Base-by-base conservation (phyloP, 2,113 vertebrate species). In the Toxotes chatareus region DNA sequence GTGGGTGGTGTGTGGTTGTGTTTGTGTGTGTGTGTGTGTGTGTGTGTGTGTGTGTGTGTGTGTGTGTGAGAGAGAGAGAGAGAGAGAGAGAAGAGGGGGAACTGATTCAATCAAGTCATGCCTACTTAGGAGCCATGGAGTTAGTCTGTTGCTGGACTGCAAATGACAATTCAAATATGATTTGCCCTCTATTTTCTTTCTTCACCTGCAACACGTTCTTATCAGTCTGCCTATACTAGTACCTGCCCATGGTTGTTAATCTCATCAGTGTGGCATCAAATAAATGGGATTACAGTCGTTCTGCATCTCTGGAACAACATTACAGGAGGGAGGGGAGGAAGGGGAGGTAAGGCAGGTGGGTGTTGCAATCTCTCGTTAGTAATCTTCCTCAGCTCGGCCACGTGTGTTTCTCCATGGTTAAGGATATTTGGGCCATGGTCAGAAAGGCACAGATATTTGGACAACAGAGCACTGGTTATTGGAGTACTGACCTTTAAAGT, bases 61-160 rank as follows among this genome's bases (percentile, higher is more conserved):
- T 79, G 60, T 72, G 76, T 42, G 70, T 53, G 69, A 31, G 64
- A 36, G n/a, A 42, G 56, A 40, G 55, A 67, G 69, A 31, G 64
- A 36, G n/a, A 42, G 56, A 40, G 55, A 67, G 27, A 31, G 32
- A 12, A 34, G 61, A 63, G 31, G 42, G 49, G 7, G 56, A 34
- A 51, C 36, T 75, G 82, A 89, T 79, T 83, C 57, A 85, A 84
- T 89, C 64, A 76, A 83, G 81, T 78, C 51, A 76, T 70, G 80
- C 71, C 83, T 80, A 57, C 62, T 88, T 67, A 83, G 40, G 74
- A 85, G 60, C 55, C 44, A 53, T 70, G 59, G 71, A 59, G 76
- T 77, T 65, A 60, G 83, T 66, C 66, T 73, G 76, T 67, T 60
- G 74, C 74, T 63, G 72, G 68, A 79, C 51, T 68, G 40, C 70